Evolutionary conservation across 37 sponge, comb jelly and placozoan species (phyloP).

Genomic region (Beroe forskalii): DNA sequence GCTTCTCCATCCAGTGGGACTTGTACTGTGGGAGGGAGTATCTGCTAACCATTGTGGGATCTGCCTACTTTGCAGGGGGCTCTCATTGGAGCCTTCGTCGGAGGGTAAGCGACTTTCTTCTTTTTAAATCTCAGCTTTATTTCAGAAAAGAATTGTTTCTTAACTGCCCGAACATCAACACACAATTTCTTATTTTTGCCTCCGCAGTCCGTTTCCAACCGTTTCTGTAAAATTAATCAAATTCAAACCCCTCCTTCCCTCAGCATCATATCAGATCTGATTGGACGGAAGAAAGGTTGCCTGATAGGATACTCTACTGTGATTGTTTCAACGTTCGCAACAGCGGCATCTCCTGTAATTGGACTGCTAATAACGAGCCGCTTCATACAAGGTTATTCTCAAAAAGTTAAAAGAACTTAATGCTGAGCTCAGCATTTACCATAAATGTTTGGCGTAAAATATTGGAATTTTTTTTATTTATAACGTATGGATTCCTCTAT

Average conservation of each 20-base stretch:
- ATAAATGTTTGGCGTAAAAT: no score
- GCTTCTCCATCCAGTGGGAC: background rate
- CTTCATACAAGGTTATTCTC: constrained; percentile 55
- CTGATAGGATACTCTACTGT: constrained; percentile 18
- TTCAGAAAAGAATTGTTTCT: no score
- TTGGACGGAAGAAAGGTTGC: constrained; percentile 10
- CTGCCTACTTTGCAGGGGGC: background rate
- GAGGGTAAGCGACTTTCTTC: background rate
- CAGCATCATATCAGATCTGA: background rate
- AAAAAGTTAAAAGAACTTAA: no score
- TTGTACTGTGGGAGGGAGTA: background rate
- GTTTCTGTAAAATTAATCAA: no score
- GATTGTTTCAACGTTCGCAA: background rate
- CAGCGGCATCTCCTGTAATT: background rate
- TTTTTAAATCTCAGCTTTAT: no score
- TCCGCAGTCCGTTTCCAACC: no score
- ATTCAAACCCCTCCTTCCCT: no score
- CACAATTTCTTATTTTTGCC: no score
- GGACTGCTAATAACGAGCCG: background rate
- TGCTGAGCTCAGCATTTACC: no score
- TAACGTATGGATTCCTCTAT: no score
- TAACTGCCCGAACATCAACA: no score
- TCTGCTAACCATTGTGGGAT: background rate
- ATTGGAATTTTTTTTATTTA: no score
- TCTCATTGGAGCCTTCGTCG: background rate